phyloP scores from a whole-genome alignment of 2,113 vertebrate genomes.

The Scopus umbretta region DNA sequence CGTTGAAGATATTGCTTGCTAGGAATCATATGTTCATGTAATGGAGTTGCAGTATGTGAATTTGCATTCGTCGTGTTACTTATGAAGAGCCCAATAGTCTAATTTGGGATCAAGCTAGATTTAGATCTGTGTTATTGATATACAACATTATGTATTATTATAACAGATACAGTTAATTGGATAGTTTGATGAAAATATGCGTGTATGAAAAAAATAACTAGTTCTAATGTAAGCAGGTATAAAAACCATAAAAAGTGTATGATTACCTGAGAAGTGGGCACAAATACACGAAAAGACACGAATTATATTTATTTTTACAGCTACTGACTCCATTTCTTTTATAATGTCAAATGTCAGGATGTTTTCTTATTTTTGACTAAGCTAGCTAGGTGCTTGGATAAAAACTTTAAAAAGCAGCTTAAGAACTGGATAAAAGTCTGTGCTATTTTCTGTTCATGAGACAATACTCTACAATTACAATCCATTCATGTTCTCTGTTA shows the following conservation, averaged over 20 bases:
- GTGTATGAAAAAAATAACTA: neutral
- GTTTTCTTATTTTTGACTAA: conserved; percentile 65
- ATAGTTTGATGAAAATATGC: neutral
- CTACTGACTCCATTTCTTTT: conserved; percentile 59
- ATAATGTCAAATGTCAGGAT: conserved; percentile 44
- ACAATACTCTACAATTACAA: conserved; percentile 4
- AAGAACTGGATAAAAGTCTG: conserved; percentile 59
- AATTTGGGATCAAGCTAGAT: neutral
- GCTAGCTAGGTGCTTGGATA: conserved; percentile 71
- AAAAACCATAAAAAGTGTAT: neutral
- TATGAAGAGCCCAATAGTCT: neutral
- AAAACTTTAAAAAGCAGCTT: conserved; percentile 65
- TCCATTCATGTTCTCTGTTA: conserved; percentile 33
- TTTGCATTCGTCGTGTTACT: neutral
- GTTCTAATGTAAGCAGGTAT: conserved; percentile 19
- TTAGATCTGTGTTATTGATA: neutral
- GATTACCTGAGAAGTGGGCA: conserved; percentile 35
- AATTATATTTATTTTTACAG: conserved; percentile 58
- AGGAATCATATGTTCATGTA: neutral
- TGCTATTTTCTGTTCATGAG: conserved; percentile 48
- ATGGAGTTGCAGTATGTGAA: neutral
- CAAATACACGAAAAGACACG: neutral
- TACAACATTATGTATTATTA: neutral
- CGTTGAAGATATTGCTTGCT: neutral
- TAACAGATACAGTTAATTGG: neutral